A percentile compares a stretch with the other conserved stretches of the same genome.
Conservation (phyloP, 2,888 invertebrate genomes). For the Drosophila limbata region DNA sequence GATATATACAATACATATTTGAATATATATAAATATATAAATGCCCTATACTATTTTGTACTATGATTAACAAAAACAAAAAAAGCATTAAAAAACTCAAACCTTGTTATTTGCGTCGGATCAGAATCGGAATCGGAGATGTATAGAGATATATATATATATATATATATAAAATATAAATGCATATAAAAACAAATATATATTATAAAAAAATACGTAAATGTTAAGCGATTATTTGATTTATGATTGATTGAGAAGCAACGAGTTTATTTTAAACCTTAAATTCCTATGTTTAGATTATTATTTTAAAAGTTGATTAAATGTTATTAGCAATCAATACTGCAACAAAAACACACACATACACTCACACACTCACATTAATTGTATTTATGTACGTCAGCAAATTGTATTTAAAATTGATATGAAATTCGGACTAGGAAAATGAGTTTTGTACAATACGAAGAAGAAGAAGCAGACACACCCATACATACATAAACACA, state of each 20-base stretch:
- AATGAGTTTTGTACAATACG: constrained; percentile 47
- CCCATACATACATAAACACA: constrained; percentile 11
- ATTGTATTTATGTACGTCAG: constrained; percentile 24
- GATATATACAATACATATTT: constrained; percentile 3
- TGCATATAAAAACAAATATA: constrained; percentile 21
- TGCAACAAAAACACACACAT: constrained; percentile 26
- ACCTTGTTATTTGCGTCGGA: constrained; percentile 42
- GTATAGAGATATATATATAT: constrained; percentile 20
- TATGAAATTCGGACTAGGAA: constrained; percentile 36
- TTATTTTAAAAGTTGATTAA: constrained; percentile 48
- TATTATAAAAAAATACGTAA: constrained; percentile 5
- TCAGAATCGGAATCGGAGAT: constrained; percentile 21
- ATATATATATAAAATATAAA: constrained; percentile 17
- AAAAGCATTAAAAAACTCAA: constrained; percentile 36
- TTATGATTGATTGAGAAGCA: constrained; percentile 14
- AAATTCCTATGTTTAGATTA: constrained; percentile 40
- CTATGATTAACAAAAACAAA: constrained; percentile 11
- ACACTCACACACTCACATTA: constrained; percentile 30
- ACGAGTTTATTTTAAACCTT: constrained; percentile 33
- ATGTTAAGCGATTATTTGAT: constrained; percentile 19
- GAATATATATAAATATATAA: background rate
- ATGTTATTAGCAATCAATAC: constrained; percentile 37
- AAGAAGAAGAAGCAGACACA: constrained; percentile 20
- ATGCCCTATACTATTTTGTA: constrained; percentile 21
- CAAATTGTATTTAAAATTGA: constrained; percentile 54